Evolutionary conservation across 2,888 invertebrate species (phyloP).

Genomic region (Coronaproctus castanopsis): DNA sequence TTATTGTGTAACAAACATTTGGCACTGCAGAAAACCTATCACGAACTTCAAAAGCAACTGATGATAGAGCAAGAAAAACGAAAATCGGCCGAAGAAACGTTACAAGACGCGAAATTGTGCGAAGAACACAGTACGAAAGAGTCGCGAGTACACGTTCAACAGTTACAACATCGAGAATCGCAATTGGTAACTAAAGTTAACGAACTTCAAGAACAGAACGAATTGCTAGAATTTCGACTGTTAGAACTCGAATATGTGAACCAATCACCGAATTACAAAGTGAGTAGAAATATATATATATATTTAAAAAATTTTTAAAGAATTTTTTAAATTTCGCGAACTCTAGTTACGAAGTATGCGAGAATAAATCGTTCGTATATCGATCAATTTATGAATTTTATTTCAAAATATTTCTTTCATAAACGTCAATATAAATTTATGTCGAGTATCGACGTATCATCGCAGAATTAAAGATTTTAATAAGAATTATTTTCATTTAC

Average conservation of each 20-base stretch:
- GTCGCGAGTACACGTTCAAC: conserved; percentile 7
- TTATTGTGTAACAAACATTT: conserved; percentile 21
- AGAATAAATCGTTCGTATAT: no score
- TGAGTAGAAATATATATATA: no score
- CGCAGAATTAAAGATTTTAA: no score
- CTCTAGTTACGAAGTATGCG: no score
- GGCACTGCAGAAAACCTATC: conserved; percentile 19
- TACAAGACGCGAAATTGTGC: conserved; percentile 9
- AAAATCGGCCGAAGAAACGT: conserved; percentile 13
- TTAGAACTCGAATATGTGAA: conserved; percentile 46
- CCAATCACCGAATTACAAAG: conserved; percentile 4
- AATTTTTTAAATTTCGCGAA: no score
- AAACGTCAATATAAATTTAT: no score
- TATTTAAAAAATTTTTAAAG: no score
- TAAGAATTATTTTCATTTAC: no score
- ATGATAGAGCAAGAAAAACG: conserved; percentile 17
- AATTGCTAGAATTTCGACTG: conserved; percentile 56
- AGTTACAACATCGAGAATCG: conserved; percentile 17
- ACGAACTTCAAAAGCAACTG: conserved; percentile 17
- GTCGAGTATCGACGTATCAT: no score
- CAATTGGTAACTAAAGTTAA: conserved; percentile 43
- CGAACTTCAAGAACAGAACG: conserved; percentile 57
- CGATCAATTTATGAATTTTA: no score
- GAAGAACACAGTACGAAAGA: conserved; percentile 11
- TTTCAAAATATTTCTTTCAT: no score